Evolutionary conservation across 2,888 invertebrate species (phyloP), one percentile per base, ranked within the genome.

Genomic region (Synergus gifuensis): DNA sequence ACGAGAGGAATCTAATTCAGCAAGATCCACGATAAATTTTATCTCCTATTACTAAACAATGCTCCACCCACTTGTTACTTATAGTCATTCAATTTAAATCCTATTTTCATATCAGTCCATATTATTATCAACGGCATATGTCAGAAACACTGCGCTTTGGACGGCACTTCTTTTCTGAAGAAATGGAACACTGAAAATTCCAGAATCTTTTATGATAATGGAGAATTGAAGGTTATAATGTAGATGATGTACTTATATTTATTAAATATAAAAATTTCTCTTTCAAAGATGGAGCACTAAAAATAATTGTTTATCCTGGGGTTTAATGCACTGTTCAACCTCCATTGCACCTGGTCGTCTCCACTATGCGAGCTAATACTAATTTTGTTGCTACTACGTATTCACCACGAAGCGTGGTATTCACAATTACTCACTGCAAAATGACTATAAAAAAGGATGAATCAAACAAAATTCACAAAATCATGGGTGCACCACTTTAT

Each of bases 61-160:
- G 73, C 73, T 73, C 73, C 73, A 73, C 73, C 73, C 73, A 73
- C 73, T 73, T 73, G 40, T 66, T 66, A 66, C n/a, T 54, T 54
- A 73, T 73, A 73, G 73, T 54, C 40, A 54, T n/a, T 69, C 49
- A 36, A 69, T 44, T 22, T 22, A 46, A 67, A 28, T 62, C 28
- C 28, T 62, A 62, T 46, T 67, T 67, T 44, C 22, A 69, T 69
- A 9, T 9, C 46, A 46, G 9, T 49, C 36, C 40, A 54, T 54
- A 73, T 67, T 67, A 54, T 36, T 67, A 54, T 36, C 40, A 73
- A 28, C 36, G 36, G 49, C 73, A 28, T 54, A 36, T 73, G 54
- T 54, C 60, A 22, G 22, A 60, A 36, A 60, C 22, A 62, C 60
- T 28, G 14, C 12, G 9, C 60, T 11, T 5, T 14, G 60, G 60